phyloP scores from a whole-genome alignment of 2,113 vertebrate species.

The Pelmatolapia mariae region DNA sequence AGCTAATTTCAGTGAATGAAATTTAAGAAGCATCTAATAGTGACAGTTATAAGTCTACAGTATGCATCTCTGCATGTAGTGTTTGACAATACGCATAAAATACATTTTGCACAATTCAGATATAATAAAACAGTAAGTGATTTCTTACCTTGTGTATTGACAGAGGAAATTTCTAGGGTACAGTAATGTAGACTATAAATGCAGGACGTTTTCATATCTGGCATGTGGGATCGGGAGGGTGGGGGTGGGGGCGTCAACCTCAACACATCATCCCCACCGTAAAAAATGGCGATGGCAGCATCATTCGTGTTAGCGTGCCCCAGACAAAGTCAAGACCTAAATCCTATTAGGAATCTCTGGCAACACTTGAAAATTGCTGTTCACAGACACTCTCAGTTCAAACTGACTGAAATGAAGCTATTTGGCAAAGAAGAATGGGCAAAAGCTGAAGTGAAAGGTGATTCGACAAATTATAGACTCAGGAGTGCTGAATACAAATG shows the following conservation, averaged over 20 bases:
- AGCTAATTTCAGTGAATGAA: background rate
- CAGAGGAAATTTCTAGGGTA: background rate
- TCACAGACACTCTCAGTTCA: background rate
- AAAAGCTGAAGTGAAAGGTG: background rate
- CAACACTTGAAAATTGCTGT: background rate
- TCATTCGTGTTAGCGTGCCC: background rate
- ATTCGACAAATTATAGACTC: fast-evolving
- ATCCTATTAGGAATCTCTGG: background rate
- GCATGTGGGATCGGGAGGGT: background rate
- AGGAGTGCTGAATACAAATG: background rate
- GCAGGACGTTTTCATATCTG: background rate
- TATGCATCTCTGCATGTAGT: background rate
- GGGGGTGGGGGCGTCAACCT: background rate
- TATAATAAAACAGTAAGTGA: background rate
- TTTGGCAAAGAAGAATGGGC: background rate
- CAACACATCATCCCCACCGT: background rate
- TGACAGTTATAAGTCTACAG: background rate
- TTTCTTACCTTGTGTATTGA: background rate
- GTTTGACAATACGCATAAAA: background rate
- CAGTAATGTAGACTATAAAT: background rate
- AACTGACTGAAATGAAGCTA: background rate
- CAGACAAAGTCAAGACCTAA: background rate
- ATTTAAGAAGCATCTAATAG: background rate
- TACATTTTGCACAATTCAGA: background rate
- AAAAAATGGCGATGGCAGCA: background rate